A percentile compares a stretch with the other conserved stretches of the same genome.
Evolutionary conservation across 2,888 invertebrate genomes (phyloP).

Genomic region (Chironomus riparius): DNA sequence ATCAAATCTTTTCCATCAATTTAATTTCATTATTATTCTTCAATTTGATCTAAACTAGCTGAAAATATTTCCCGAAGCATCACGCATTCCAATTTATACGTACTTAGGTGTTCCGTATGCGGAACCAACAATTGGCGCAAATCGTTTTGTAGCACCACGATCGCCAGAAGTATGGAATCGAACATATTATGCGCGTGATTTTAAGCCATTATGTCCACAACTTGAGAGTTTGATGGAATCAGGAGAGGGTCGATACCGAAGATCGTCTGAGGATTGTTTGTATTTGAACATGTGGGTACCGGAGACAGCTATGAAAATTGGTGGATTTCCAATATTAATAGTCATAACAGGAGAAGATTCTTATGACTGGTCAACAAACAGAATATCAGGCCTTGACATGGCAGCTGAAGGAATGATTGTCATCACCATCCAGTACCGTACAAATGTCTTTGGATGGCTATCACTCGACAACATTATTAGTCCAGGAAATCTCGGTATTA

Average conservation of each 20-base stretch:
- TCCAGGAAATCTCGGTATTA: conserved; percentile 76
- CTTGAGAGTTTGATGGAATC: conserved; percentile 34
- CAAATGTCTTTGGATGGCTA: conserved; percentile 62
- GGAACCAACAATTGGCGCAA: conserved; percentile 60
- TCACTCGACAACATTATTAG: conserved; percentile 48
- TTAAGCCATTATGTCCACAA: conserved; percentile 62
- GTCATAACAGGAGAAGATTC: conserved; percentile 47
- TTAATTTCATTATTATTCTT: not conserved
- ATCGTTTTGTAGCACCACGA: conserved; percentile 52
- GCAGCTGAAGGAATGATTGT: conserved; percentile 62
- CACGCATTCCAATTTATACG: conserved; percentile 54
- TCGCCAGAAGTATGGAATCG: conserved; percentile 47
- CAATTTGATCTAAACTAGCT: conserved; percentile 43
- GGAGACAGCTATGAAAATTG: conserved; percentile 38
- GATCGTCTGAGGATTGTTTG: conserved; percentile 68
- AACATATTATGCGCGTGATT: conserved; percentile 59
- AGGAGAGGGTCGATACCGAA: conserved; percentile 28
- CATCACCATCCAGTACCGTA: conserved; percentile 59
- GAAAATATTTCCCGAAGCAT: conserved; percentile 55
- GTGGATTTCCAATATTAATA: conserved; percentile 47
- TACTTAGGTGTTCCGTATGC: conserved; percentile 77
- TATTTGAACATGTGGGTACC: conserved; percentile 86
- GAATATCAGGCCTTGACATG: conserved; percentile 59
- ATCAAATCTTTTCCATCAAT: not conserved
- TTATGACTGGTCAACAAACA: conserved; percentile 51